Base-by-base conservation (phyloP, 2,888 invertebrate species). In the Cataglyphis altisquamis region DNA sequence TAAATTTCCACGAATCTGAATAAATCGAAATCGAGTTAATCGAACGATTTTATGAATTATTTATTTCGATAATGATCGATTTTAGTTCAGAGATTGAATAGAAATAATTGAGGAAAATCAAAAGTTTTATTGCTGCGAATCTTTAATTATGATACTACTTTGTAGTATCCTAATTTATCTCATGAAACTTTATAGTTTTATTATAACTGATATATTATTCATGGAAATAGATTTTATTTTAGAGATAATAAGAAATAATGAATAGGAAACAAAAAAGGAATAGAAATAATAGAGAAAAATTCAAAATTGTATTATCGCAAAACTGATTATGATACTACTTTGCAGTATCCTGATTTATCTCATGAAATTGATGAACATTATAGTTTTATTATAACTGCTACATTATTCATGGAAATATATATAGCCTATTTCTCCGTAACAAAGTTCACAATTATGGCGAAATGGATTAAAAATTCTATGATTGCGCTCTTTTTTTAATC, bases 141-240 rank as follows among this genome's bases (percentile, higher is more conserved):
- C 29, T 52, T 64, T 77, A 55, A 66, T 67, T 77, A 55, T 3
- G 12, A 52, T 55, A 55, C 39, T 21, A 55, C 29, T 67, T 39
- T 32, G 15, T 66, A 15, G 55, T 29, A 67, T 77, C 29, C 29
- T 41, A 67, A 67, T 67, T 77, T 67, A 77, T 77, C 55, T 67
- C 41, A 6, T 29, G 41, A 77, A 77, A 77, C 55, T 77, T 67
- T 55, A 57, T 77, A 77, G 55, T 57, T 67, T 39, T 29, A 52
- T 78, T 78, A 78, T 70, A 45, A 70, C 45, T 48, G 25, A 70
- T 78, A 45, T 70, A 78, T 78, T 78, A 78, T 78, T 78, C 78
- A 78, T 70, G 45, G 45, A 21, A 57, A 32, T 78, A 36, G 5
- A 32, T 32, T 29, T 29, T 29, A 29, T 29, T 29, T 29, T 29